phyloP scores from a whole-genome alignment of 92 coral and sea anemone genomes.

The Heteractis magnifica region DNA sequence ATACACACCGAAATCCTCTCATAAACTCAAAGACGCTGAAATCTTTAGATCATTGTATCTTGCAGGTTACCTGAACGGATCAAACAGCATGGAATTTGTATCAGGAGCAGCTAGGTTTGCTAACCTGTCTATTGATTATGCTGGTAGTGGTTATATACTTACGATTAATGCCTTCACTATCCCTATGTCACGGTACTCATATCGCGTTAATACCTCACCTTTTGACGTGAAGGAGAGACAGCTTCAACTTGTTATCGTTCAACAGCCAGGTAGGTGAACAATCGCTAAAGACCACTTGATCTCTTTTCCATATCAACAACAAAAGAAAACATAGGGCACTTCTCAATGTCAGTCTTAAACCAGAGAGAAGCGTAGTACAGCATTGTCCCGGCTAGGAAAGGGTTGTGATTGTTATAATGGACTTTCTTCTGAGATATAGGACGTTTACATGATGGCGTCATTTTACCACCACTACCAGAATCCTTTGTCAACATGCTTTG shows the following conservation, averaged over 20 bases:
- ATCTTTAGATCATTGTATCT: neutral
- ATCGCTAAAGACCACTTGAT: neutral
- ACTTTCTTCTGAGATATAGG: no score
- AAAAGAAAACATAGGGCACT: no score
- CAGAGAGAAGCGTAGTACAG: no score
- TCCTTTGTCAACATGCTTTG: no score
- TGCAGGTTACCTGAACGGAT: conserved; percentile 64
- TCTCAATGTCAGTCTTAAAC: no score
- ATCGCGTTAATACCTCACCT: conserved; percentile 34
- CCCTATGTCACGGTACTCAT: conserved; percentile 64
- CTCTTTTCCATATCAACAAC: no score
- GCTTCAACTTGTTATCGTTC: conserved; percentile 60
- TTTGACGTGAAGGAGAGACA: conserved; percentile 69
- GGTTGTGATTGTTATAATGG: no score
- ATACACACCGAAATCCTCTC: no score
- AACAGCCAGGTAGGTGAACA: conserved; percentile 69
- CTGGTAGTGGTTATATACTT: conserved; percentile 58
- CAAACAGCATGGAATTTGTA: conserved; percentile 50
- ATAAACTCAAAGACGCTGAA: no score
- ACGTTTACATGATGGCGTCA: no score
- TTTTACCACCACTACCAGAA: no score
- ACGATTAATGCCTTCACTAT: conserved; percentile 55
- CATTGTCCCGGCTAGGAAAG: no score
- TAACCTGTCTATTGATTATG: conserved; percentile 64
- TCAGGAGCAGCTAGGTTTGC: conserved; percentile 68